phyloP scores from a whole-genome alignment of 1,140 invertebrate species.

The Oreohelix idahoensis region DNA sequence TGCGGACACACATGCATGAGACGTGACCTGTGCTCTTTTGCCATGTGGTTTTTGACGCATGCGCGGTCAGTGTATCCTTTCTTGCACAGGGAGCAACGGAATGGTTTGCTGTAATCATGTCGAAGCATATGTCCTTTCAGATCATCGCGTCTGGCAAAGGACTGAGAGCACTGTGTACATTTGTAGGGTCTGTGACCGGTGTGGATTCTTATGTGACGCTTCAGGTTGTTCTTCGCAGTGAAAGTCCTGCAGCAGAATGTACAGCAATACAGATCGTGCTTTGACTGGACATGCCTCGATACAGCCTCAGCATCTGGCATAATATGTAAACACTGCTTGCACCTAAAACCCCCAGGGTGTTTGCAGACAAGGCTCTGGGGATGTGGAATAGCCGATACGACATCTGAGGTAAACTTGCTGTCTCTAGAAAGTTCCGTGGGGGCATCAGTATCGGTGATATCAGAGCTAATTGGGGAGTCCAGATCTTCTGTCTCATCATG shows the following conservation, averaged over 20 bases:
- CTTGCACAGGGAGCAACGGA: constrained; percentile 56
- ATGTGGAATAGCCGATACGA: neutral
- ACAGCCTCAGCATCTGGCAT: constrained; percentile 49
- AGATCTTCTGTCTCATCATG: neutral
- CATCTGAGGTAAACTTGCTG: neutral
- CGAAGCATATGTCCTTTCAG: constrained; percentile 78
- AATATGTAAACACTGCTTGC: constrained; percentile 53
- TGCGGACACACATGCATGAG: constrained; percentile 58
- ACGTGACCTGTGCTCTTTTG: constrained; percentile 57
- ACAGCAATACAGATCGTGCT: constrained; percentile 62
- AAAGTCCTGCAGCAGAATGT: constrained; percentile 58
- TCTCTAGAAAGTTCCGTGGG: constrained; percentile 21
- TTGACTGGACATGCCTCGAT: constrained; percentile 56
- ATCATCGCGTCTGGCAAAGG: constrained; percentile 79
- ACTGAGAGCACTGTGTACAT: constrained; percentile 81
- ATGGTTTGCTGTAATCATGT: constrained; percentile 71
- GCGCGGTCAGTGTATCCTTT: constrained; percentile 63
- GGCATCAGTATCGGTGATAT: neutral
- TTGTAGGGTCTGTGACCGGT: constrained; percentile 68
- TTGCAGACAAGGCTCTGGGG: constrained; percentile 4
- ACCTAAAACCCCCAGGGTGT: constrained; percentile 41
- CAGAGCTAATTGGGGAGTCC: neutral
- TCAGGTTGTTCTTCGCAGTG: constrained; percentile 78
- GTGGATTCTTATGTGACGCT: constrained; percentile 84
- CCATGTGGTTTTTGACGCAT: constrained; percentile 59